Base-by-base conservation (phyloP, 30 jellyfish, hydroid and myxozoan species). In the Aurelia aurita complex sp. Pacific region DNA sequence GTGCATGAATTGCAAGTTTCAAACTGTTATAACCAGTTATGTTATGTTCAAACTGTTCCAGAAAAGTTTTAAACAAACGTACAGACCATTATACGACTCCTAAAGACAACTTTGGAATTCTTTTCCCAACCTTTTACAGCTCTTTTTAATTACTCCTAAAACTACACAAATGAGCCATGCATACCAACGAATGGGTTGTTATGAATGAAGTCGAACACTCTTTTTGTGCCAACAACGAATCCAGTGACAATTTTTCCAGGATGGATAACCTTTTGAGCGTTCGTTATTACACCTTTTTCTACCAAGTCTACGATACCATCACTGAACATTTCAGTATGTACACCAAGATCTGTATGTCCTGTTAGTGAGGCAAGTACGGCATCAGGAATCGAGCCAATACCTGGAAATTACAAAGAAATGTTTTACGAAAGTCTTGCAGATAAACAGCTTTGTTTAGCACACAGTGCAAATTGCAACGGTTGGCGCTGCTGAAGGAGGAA, bases 241-340 rank as follows among this genome's bases (percentile, higher is more conserved):
- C 97, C 94, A 38, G 96, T 50, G 34, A 90, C 97, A 73, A 86
- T 90, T 72, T 83, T 83, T 17, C 97, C 97, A 43, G 77, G 96
- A 65, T 90, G 96, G 53, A 72, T 78, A 51, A 67, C 66, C 70
- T 84, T 90, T 2, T 74, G 67, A n/a, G 88, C 91, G 73, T 90
- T 90, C 16, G 94, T 85, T 1, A 90, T 75, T 16, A 77, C 90
- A 1, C 97, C 97, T 18, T 75, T 86, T 29, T 82, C 75, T 11
- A 53, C 74, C 5, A 90, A 71, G 71, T 90, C 97, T 6, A 90
- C 97, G 23, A 90, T 85, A 2, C 96, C 96, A 83, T 90, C 96
- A 85, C 96, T 83, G 64, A 90, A 82, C 97, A 90, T 90, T 70
- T 90, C 97, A 23, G 96, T 83, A 55, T 90, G 97, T 8, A 90